Evolutionary conservation across 1,140 invertebrate genomes (phyloP).

Genomic region (Neodiprion lecontei): DNA sequence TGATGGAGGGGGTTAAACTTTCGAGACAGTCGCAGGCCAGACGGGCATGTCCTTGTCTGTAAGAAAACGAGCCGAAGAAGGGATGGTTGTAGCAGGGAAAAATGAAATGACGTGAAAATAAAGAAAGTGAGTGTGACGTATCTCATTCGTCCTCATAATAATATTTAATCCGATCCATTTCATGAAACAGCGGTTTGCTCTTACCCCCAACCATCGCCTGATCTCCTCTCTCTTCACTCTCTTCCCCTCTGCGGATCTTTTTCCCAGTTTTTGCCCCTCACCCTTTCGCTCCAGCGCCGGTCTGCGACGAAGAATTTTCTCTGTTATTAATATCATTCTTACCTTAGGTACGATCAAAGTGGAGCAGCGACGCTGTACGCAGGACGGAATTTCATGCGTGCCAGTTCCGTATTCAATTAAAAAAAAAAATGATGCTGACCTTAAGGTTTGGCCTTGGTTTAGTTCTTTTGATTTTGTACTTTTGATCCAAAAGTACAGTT

Average conservation of each 20-base stretch:
- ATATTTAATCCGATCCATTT: conserved; percentile 59
- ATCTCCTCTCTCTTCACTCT: not conserved
- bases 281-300: not conserved
- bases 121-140: conserved; percentile 37
- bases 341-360: no score
- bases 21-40: conserved; percentile 38
- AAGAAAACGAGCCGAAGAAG: conserved; percentile 15
- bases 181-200: conserved; percentile 56
- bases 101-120: conserved; percentile 7
- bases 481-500: no score
- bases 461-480: no score
- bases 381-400: no score
- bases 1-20: conserved; percentile 41
- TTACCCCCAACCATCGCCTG: conserved; percentile 42
- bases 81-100: not conserved
- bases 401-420: no score
- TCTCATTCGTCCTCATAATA: conserved; percentile 55
- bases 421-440: no score
- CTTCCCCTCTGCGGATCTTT: not conserved
- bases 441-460: no score
- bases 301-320: not conserved
- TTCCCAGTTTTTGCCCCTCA: not conserved
- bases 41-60: conserved; percentile 20
- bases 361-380: no score
- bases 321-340: no score